phyloP scores from a whole-genome alignment of 2,888 invertebrate genomes.

The Aethes cnicana region DNA sequence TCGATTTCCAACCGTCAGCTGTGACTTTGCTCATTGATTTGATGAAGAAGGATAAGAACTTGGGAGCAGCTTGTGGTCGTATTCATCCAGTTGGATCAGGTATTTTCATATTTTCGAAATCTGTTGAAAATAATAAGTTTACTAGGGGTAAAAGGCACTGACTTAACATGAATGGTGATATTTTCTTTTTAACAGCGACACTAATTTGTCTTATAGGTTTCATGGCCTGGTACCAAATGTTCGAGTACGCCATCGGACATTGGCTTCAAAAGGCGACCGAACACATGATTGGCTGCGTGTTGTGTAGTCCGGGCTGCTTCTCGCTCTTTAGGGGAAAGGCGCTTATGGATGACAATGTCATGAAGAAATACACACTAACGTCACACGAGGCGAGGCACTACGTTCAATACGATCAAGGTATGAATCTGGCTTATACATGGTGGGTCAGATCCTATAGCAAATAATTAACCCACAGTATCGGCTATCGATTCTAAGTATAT shows the following conservation, averaged over 20 bases:
- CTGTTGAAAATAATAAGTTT: too few species aligned
- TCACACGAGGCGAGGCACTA: conserved; percentile 91
- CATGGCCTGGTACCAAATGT: conserved; percentile 93
- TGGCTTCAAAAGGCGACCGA: conserved; percentile 97
- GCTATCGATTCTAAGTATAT: too few species aligned
- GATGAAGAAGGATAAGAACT: conserved; percentile 91
- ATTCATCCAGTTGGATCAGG: conserved; percentile 93
- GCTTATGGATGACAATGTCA: conserved; percentile 94
- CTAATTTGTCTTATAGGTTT: too few species aligned
- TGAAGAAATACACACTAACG: conserved; percentile 92
- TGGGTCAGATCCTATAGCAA: too few species aligned
- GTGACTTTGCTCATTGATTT: conserved; percentile 90
- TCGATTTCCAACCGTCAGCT: conserved; percentile 92
- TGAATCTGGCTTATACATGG: too few species aligned
- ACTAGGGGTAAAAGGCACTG: too few species aligned
- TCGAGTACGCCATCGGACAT: conserved; percentile 95
- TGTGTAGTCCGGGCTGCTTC: conserved; percentile 96
- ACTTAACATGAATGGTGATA: too few species aligned
- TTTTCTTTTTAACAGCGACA: too few species aligned
- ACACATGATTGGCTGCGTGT: conserved; percentile 93
- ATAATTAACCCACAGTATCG: too few species aligned
- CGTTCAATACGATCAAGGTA: conserved; percentile 95
- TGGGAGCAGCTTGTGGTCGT: conserved; percentile 94
- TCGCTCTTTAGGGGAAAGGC: conserved; percentile 94
- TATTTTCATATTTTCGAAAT: conserved; percentile 34